phyloP scores from a whole-genome alignment of 2,888 invertebrate genomes.

The Crematogaster levior region DNA sequence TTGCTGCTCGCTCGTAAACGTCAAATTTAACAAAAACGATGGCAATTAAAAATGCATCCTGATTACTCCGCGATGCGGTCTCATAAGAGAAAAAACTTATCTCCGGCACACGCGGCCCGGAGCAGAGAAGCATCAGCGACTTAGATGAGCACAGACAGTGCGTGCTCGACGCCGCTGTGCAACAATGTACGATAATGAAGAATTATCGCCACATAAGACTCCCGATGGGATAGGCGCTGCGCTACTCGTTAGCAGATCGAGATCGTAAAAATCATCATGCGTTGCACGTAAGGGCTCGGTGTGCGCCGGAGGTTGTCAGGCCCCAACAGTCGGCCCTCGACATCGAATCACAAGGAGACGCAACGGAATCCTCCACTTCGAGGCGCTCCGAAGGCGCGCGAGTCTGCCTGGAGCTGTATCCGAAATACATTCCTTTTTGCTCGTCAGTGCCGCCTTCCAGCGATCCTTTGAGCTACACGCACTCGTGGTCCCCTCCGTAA shows the following conservation, averaged over 20 bases:
- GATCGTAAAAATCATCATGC: constrained; percentile 83
- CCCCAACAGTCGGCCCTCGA: constrained; percentile 60
- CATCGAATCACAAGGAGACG: constrained; percentile 38
- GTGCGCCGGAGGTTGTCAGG: constrained; percentile 38
- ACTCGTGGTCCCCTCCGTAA: constrained; percentile 63
- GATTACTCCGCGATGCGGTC: constrained; percentile 74
- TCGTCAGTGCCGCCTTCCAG: constrained; percentile 53
- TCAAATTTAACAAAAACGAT: constrained; percentile 76
- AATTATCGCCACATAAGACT: constrained; percentile 84
- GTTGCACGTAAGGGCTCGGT: constrained; percentile 50
- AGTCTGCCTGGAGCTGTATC: constrained; percentile 64
- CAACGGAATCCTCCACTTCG: no score
- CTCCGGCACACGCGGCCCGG: constrained; percentile 21
- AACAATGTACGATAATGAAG: constrained; percentile 86
- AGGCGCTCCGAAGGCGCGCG: constrained; percentile 39
- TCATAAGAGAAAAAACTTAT: constrained; percentile 62
- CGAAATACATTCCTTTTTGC: constrained; percentile 69
- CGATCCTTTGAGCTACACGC: constrained; percentile 24
- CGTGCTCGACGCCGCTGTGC: constrained; percentile 64
- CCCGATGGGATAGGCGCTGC: constrained; percentile 76
- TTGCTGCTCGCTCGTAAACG: constrained; percentile 72
- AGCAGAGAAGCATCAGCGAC: constrained; percentile 37
- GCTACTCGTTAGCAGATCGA: constrained; percentile 82
- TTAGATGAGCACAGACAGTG: constrained; percentile 61
- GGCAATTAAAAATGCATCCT: constrained; percentile 81